Percentiles rank a stretch among this genome's conserved stretches.
Evolutionary conservation across 2,888 invertebrate species (phyloP).

Genomic region (Sarcophaga carnaria): DNA sequence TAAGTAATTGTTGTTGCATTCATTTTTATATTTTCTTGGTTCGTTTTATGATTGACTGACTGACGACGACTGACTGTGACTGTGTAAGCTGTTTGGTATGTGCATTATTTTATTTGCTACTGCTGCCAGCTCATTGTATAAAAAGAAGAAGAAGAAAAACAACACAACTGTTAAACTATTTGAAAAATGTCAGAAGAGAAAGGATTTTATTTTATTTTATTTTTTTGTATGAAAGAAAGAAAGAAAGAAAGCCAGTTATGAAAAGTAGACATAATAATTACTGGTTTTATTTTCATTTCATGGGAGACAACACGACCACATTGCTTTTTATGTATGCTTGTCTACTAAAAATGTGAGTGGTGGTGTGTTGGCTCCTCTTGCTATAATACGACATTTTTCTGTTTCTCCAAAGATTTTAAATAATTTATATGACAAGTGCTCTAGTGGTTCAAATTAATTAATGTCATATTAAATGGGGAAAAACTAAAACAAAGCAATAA

Average conservation of each 20-base stretch:
- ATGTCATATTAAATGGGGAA: too few species aligned
- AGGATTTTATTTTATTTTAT: constrained; percentile 55
- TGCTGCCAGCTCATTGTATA: constrained; percentile 4
- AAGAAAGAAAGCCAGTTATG: constrained; percentile 14
- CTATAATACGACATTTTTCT: too few species aligned
- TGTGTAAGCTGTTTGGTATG: constrained; percentile 29
- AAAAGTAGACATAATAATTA: constrained; percentile 50
- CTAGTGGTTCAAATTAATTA: constrained; percentile 16
- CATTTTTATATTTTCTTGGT: neutral
- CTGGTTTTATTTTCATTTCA: constrained; percentile 47
- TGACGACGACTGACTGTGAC: constrained; percentile 39
- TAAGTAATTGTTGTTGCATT: neutral
- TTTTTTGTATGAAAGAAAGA: neutral
- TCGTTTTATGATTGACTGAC: constrained; percentile 57
- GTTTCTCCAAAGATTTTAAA: too few species aligned
- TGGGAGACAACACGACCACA: constrained; percentile 20
- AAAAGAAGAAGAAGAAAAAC: neutral
- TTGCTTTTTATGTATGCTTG: neutral
- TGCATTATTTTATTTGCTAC: constrained; percentile 51
- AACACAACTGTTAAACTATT: constrained; percentile 49
- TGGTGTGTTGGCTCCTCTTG: neutral
- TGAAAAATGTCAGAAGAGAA: constrained; percentile 68
- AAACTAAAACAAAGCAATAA: too few species aligned
- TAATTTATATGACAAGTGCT: neutral
- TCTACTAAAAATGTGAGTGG: neutral